phyloP scores from a whole-genome alignment of 2,113 vertebrate species.

The Pristiophorus japonicus region DNA sequence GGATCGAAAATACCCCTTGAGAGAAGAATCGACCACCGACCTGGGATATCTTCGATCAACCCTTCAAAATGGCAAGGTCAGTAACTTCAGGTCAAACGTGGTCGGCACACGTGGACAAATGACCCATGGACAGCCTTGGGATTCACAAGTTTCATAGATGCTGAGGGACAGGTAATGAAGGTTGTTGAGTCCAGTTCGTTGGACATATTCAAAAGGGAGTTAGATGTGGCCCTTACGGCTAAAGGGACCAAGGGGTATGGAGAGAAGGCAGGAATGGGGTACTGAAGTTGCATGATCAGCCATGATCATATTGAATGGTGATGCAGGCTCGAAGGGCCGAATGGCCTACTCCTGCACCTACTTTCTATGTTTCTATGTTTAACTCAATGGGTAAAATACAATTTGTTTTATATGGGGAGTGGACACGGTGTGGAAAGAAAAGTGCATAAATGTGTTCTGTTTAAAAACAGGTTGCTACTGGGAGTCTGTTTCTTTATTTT shows the following conservation, averaged over 20 bases:
- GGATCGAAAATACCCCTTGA: not conserved
- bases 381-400: not conserved
- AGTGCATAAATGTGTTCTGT: not conserved
- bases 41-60: not conserved
- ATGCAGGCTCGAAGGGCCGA: too few species aligned
- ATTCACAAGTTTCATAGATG: not conserved
- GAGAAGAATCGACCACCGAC: not conserved
- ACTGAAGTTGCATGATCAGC: too few species aligned
- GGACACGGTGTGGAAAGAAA: not conserved
- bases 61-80: not conserved
- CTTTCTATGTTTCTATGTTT: too few species aligned
- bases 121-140: not conserved
- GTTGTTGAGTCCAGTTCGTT: too few species aligned
- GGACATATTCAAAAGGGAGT: too few species aligned
- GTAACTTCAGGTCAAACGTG: not conserved
- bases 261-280: too few species aligned
- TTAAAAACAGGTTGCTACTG: not conserved
- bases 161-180: not conserved
- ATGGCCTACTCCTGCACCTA: too few species aligned
- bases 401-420: not conserved
- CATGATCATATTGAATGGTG: too few species aligned
- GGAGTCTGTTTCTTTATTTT: not conserved
- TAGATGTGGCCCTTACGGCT: too few species aligned
- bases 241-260: too few species aligned
- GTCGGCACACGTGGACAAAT: not conserved